These are phyloP conservation scores for Globodera rostochiensis DNA, from an alignment of 1,140 invertebrate species.

Conservation along the genomic window DNA sequence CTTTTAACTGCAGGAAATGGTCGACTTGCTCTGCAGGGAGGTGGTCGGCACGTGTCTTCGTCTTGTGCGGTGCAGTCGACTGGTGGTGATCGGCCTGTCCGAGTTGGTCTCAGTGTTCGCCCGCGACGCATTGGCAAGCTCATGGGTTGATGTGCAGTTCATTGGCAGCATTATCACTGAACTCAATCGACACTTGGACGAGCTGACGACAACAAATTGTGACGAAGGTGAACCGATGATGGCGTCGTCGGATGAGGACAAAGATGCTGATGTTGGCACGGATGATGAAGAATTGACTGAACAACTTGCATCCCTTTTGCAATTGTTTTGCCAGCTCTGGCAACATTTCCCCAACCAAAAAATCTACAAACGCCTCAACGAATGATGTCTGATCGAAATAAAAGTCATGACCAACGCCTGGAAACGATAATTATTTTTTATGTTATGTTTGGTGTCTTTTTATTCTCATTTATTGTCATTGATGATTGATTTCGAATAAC, in stretches of 20 bases:
- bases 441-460: no score
- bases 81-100: conserved; percentile 31
- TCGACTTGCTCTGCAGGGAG: conserved; percentile 37
- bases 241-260: background rate
- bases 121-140: conserved; percentile 28
- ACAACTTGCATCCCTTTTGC: conserved; percentile 38
- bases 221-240: background rate
- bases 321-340: conserved; percentile 42
- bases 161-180: conserved; percentile 32
- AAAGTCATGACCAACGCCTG: no score
- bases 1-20: conserved; percentile 24
- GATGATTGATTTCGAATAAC: no score
- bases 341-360: conserved; percentile 36
- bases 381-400: background rate
- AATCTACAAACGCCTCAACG: conserved; percentile 24
- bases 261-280: background rate
- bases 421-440: no score
- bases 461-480: no score
- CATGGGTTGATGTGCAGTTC: conserved; percentile 38
- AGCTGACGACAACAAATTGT: conserved; percentile 8
- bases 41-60: conserved; percentile 28
- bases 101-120: conserved; percentile 38
- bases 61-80: conserved; percentile 24
- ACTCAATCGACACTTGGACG: conserved; percentile 17
- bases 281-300: conserved; percentile 1